These are phyloP conservation scores for Cyphomyrus discorhynchus DNA, from an alignment of 2,113 vertebrate genomes.

Conservation along the genomic window DNA sequence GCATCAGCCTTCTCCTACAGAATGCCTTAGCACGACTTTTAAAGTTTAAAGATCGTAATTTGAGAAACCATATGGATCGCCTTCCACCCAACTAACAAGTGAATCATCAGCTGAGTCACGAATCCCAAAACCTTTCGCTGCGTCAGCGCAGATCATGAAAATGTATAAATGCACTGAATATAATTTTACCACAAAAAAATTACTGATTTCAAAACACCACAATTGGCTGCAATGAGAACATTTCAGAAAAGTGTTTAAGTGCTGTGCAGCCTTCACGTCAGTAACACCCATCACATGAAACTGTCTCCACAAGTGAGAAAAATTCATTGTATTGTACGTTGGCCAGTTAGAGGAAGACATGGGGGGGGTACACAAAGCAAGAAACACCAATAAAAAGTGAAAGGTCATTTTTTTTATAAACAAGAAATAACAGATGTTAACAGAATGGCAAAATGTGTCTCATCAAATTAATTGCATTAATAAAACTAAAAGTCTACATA, in stretches of 20 bases:
- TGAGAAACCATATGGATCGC: not conserved
- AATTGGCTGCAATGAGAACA: too few relatives aligned
- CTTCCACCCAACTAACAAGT: not conserved
- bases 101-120: not conserved
- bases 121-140: not conserved
- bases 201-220: not conserved
- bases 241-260: not conserved
- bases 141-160: not conserved
- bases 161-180: not conserved
- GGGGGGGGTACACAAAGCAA: not conserved
- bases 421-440: conserved; percentile 33
- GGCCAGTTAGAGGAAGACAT: not conserved
- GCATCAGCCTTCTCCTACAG: not conserved
- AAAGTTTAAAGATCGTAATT: not conserved
- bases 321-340: not conserved
- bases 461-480: conserved; percentile 32
- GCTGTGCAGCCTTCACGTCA: not conserved
- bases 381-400: conserved; percentile 6
- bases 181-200: not conserved
- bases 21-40: not conserved
- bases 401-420: conserved; percentile 11
- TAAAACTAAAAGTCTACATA: conserved; percentile 35
- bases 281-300: not conserved
- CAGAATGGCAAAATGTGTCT: conserved; percentile 31
- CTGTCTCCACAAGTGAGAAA: not conserved